These are phyloP conservation scores for Latrodectus hesperus DNA, from an alignment of 2,888 invertebrate genomes.

Conservation along the genomic window DNA sequence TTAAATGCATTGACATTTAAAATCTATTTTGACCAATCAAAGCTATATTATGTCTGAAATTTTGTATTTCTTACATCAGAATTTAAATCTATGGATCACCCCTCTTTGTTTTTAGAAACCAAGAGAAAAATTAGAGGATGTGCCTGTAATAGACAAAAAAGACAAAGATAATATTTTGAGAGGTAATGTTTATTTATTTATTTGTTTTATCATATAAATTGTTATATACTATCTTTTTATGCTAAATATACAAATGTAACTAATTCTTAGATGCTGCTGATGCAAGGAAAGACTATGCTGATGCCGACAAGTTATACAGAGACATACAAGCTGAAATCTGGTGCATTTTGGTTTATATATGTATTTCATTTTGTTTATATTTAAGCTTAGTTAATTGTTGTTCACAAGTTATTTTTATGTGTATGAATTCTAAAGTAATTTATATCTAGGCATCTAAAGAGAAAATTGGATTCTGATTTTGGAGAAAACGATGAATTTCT, in stretches of 20 bases:
- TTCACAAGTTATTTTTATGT: background rate
- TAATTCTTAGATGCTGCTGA: constrained; percentile 46
- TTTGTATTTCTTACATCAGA: no score
- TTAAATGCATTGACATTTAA: no score
- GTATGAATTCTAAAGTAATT: background rate
- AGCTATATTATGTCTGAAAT: no score
- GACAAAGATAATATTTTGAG: constrained; percentile 56
- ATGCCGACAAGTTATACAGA: constrained; percentile 54
- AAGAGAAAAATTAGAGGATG: no score
- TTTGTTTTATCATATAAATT: background rate
- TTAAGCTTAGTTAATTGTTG: background rate
- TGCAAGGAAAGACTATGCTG: constrained; percentile 58
- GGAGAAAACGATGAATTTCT: constrained; percentile 91
- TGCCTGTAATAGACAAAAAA: constrained; percentile 10
- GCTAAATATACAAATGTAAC: no score
- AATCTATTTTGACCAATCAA: no score
- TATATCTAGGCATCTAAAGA: constrained; percentile 51
- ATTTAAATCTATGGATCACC: no score
- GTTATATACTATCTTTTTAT: no score
- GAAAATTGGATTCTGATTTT: constrained; percentile 74
- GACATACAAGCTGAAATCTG: constrained; percentile 66
- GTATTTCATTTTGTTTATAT: background rate
- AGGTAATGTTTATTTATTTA: constrained; percentile 21
- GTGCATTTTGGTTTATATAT: constrained; percentile 10
- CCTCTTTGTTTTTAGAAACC: no score